Evolutionary conservation across 1,140 invertebrate species (phyloP), one percentile per base, ranked within the genome.

Genomic region (Hyphantria cunea): DNA sequence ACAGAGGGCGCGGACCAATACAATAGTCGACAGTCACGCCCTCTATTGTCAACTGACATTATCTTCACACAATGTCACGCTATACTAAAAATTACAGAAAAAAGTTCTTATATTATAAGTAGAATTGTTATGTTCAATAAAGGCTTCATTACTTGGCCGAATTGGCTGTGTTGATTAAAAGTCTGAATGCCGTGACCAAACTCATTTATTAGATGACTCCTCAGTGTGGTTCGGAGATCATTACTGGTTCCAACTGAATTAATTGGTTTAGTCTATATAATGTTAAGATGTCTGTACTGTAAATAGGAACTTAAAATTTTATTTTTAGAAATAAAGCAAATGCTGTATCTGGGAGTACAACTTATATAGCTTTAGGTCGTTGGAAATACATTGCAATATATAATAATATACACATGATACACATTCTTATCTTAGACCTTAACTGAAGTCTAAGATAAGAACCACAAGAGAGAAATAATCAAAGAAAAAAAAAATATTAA

Each of bases 1-100:
- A 56, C 37, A 80, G 72, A 80, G 75, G 77, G 81, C 72, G 74
- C 55, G 67, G 59, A 60, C 60, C 61, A 53, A 66, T 55, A 70
- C 62, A 72, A 77, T 72, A 63, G 52, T 66, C 44, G 50, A 52
- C 66, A 41, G 53, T 51, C 69, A 66, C 73, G 70, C 78, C 77
- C 64, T 73, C 65, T 55, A 84, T 84, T 84, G 75, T 84, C 47
- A 45, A 68, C 17, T 68, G 71, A 69, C 70, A 64, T 70, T 60
- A 60, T 41, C 48, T 42, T 50, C 9, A 53, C 25, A 50, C 49
- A 59, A 51, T 48, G 48, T 55, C 62, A 64, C 62, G 62, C 62
- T 48, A 64, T 54, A 51, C 39, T n/a, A 33, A 34, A 33, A 53
- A 54, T 59, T 60, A 66, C 48, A 41, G n/a, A n/a, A 44, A 44